These are phyloP conservation scores for Tupaia chinensis DNA, from an alignment of 2,113 vertebrate genomes.

Conservation along the genomic window DNA sequence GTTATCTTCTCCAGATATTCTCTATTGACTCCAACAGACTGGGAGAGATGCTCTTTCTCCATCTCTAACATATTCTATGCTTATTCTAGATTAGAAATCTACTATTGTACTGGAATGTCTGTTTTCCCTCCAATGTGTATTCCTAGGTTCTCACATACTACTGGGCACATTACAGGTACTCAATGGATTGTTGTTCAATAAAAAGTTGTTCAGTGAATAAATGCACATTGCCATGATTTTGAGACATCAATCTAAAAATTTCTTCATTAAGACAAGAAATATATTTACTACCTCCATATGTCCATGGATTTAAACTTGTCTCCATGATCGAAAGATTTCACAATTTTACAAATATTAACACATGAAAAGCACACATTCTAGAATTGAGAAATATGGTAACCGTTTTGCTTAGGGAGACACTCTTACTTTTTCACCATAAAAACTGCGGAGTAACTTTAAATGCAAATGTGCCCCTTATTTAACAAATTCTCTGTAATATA, in stretches of 20 bases:
- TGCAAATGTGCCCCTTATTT: not conserved
- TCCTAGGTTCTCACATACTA: not conserved
- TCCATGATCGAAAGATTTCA: not conserved
- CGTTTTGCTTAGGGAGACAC: not conserved
- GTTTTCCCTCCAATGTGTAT: not conserved
- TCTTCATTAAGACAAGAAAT: not conserved
- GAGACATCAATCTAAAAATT: not conserved
- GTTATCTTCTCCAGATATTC: not conserved
- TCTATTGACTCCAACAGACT: not conserved
- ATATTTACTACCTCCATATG: not conserved
- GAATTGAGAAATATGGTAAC: not conserved
- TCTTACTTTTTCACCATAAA: constrained; percentile 2
- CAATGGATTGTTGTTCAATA: not conserved
- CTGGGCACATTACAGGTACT: not conserved
- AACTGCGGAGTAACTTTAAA: not conserved
- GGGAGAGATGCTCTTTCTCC: not conserved
- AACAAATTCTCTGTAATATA: not conserved
- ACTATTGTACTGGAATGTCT: not conserved
- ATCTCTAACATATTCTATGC: not conserved
- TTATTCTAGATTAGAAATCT: not conserved
- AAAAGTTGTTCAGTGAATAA: not conserved
- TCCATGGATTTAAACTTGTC: not conserved
- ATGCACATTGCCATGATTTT: not conserved
- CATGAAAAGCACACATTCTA: not conserved
- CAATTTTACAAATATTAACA: not conserved